These are phyloP conservation scores for Barypeithes pellucidus DNA, from an alignment of 2,888 invertebrate genomes.

Conservation along the genomic window DNA sequence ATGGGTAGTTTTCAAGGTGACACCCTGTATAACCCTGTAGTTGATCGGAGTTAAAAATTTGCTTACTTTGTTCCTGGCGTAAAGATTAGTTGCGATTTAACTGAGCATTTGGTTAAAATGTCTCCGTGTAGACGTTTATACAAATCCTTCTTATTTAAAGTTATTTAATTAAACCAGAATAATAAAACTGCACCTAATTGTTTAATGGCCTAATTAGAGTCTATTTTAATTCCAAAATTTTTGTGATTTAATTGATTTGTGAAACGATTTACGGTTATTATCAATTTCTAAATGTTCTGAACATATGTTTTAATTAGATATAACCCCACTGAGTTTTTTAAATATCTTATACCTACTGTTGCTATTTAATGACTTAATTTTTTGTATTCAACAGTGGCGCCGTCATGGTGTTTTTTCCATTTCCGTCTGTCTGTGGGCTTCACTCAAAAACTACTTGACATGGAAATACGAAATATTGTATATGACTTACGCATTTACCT, in stretches of 20 bases:
- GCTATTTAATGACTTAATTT: constrained; percentile 14
- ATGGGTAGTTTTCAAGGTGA: too few species aligned
- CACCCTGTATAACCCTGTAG: too few species aligned
- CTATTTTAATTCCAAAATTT: constrained; percentile 7
- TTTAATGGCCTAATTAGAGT: background rate
- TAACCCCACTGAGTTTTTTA: background rate
- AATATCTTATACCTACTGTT: constrained; percentile 20
- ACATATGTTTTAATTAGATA: constrained; percentile 25
- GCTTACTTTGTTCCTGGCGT: too few species aligned
- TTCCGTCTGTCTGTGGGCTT: too few species aligned
- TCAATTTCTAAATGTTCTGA: constrained; percentile 16
- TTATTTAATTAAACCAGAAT: constrained; percentile 7
- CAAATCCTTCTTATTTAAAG: background rate
- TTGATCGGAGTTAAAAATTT: too few species aligned
- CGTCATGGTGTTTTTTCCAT: too few species aligned
- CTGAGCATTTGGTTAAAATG: too few species aligned
- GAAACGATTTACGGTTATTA: constrained; percentile 14
- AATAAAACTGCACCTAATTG: constrained; percentile 7
- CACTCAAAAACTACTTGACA: too few species aligned
- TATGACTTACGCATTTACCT: too few species aligned
- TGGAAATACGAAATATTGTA: too few species aligned
- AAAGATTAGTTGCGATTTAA: too few species aligned
- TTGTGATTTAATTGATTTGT: constrained; percentile 13
- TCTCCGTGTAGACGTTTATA: background rate
- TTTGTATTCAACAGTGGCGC: background rate